Evolutionary conservation across 2,113 vertebrate species (phyloP), one percentile per base, ranked within the genome.

Genomic region (Aspidoscelis tigris): DNA sequence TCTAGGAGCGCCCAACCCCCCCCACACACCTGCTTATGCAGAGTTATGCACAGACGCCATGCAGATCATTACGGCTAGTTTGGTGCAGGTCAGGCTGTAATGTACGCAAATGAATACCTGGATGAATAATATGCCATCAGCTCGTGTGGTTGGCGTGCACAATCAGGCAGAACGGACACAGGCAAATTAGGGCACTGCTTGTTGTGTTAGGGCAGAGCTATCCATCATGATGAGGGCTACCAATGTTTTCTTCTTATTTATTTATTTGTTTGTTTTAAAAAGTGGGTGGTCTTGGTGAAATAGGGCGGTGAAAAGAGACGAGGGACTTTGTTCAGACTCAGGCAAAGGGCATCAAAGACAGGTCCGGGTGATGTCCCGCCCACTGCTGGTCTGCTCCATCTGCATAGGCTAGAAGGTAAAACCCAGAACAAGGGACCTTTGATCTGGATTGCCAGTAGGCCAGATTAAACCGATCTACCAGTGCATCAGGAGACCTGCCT

Each of bases 181-280:
- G 65, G 14, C 43, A 86, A 82, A 88, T 79, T n/a, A 83, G 1
- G 7, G 53, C 61, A 26, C 41, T 41, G 58, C 61, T n/a, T 33
- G 18, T 21, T 24, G 64, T 5, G 20, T 68, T 14, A 24, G 11
- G 9, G 41, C 4, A 68, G 44, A 11, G 1, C 20, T 6, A 39
- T 53, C 10, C 18, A 16, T 44, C 6, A 2, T 3, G 9, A 66
- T 2, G 2, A 16, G 18, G 24, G 16, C 41, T 50, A 20, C 72
- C 61, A 47, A 18, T 33, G 26, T 61, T 16, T 61, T 58, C 14
- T 58, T 12, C 14, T 61, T 18, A 18, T 18, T 61, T 61, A 18
- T 16, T 18, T 61, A 18, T 12, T 12, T 9, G 16, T 55, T 12
- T 58, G n/a, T 24, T n/a, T 39, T 4, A 41, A 70, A 78, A 53